Conservation (phyloP, 2,888 invertebrate genomes). For the Oscheius myriophilus region DNA sequence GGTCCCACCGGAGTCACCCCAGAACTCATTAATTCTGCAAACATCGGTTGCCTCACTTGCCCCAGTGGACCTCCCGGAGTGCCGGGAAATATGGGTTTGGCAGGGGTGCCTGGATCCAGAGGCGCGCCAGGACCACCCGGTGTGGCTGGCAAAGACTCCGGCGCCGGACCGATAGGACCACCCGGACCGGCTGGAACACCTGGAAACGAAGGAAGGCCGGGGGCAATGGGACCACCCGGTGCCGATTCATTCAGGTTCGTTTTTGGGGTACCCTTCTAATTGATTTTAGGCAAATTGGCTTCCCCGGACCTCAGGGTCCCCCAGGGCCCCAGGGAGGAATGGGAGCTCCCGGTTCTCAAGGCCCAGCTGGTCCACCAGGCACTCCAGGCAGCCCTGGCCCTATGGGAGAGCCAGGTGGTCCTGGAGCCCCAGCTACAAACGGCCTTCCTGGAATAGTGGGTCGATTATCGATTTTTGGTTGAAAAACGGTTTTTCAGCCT, state of each 20-base stretch:
- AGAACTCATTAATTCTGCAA: background rate
- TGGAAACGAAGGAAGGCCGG: slow-evolving; percentile 2
- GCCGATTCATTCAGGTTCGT: background rate
- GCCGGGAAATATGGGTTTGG: background rate
- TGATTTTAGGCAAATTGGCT: slow-evolving; percentile 14
- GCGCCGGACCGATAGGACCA: slow-evolving; percentile 6
- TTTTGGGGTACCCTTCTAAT: too few species aligned
- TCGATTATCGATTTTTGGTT: too few species aligned
- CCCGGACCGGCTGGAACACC: slow-evolving; percentile 6
- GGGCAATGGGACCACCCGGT: background rate
- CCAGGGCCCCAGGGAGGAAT: background rate
- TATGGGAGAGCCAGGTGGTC: too few species aligned
- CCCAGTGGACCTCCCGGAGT: slow-evolving; percentile 11
- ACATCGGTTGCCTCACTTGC: slow-evolving; percentile 5
- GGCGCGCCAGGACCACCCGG: slow-evolving; percentile 6
- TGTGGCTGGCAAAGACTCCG: slow-evolving; percentile 8
- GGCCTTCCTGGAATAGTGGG: background rate
- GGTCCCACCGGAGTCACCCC: slow-evolving; percentile 3
- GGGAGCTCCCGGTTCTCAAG: slow-evolving; percentile 1
- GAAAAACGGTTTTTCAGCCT: too few species aligned
- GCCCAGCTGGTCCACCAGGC: slow-evolving; percentile 5
- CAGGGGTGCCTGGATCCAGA: background rate
- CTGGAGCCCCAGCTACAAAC: background rate
- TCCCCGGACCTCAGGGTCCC: background rate
- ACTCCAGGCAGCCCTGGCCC: background rate